These are phyloP conservation scores for Cossypha polioptera DNA, from an alignment of 2,797 vertebrate species.

Conservation along the genomic window DNA sequence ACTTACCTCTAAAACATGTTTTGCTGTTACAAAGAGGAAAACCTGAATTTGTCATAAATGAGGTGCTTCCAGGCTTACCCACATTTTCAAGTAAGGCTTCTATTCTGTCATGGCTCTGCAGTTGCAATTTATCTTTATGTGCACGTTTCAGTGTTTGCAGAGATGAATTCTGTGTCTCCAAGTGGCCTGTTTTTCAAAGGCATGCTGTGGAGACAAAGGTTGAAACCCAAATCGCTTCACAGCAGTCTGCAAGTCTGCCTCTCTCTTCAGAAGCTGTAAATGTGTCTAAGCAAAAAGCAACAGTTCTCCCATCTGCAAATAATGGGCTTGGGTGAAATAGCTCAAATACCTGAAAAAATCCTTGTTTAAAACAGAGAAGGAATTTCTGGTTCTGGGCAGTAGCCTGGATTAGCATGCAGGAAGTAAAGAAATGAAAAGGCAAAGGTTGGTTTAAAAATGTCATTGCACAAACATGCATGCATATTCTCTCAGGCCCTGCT, in stretches of 20 bases:
- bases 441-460: constrained; percentile 46
- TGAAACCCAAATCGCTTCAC: constrained; percentile 38
- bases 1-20: neutral
- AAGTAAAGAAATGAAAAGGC: constrained; percentile 38
- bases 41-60: neutral
- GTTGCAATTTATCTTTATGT: neutral
- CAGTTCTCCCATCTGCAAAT: neutral
- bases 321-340: neutral
- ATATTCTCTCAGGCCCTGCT: constrained; percentile 36
- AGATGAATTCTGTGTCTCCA: neutral
- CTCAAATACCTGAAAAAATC: constrained; percentile 12
- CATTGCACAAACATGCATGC: constrained; percentile 48
- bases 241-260: constrained; percentile 28
- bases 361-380: neutral
- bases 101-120: neutral
- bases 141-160: neutral
- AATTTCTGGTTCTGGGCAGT: neutral
- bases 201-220: constrained; percentile 27
- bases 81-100: neutral
- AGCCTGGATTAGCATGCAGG: constrained; percentile 34
- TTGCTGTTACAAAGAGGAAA: neutral
- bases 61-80: neutral
- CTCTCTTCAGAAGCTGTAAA: constrained; percentile 17
- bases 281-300: constrained; percentile 20
- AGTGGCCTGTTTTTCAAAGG: constrained; percentile 27